Conservation (phyloP, 2,113 vertebrate genomes). For the Pluvialis apricaria region DNA sequence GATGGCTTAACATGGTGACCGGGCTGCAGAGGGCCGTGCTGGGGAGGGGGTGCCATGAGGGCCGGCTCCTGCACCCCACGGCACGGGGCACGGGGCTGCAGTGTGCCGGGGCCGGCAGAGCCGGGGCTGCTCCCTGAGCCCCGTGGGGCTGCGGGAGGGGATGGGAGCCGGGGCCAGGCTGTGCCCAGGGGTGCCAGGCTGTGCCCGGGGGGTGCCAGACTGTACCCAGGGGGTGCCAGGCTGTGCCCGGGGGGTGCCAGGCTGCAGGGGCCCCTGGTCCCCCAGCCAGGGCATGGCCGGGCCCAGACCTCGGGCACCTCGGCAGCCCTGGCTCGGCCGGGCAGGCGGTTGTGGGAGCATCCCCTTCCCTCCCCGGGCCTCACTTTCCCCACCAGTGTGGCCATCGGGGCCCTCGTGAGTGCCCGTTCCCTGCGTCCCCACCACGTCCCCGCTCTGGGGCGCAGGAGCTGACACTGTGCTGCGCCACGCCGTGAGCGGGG, state of each 20-base stretch:
- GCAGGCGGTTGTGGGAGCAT: not conserved
- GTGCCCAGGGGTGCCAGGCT: no score
- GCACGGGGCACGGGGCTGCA: not conserved
- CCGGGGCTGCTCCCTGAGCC: not conserved
- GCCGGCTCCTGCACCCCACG: not conserved
- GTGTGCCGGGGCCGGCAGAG: rapidly evolving
- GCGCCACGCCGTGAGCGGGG: not conserved
- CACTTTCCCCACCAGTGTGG: not conserved
- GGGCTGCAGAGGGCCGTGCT: not conserved
- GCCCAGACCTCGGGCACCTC: rapidly evolving
- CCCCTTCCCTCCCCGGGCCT: not conserved
- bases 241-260: not conserved
- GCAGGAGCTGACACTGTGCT: not conserved
- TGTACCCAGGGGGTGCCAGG: not conserved
- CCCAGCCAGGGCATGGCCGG: not conserved
- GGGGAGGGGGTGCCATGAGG: not conserved
- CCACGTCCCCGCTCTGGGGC: not conserved
- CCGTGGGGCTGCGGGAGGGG: not conserved
- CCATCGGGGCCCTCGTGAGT: not conserved
- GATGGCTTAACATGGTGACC: conserved; percentile 50
- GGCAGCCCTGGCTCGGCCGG: rapidly evolving
- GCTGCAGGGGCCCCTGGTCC: not conserved
- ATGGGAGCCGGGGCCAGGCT: not conserved
- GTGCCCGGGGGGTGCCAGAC: not conserved
- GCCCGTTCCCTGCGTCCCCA: not conserved